Conservation (phyloP, 2,888 invertebrate genomes). For the Tenthredo amoena region DNA sequence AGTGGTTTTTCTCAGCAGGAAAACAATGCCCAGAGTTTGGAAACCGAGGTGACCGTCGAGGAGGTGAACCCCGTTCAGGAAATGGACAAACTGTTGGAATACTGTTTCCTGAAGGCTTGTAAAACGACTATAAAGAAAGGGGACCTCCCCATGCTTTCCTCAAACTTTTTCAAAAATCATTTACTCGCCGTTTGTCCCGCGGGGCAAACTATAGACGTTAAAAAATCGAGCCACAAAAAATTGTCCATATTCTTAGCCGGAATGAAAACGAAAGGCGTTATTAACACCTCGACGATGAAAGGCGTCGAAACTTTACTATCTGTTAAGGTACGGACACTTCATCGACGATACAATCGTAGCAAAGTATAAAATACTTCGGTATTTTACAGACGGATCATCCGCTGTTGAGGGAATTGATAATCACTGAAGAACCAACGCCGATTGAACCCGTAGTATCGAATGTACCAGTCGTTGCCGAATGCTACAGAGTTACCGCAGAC, state of each 20-base stretch:
- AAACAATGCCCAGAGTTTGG: slow-evolving; percentile 53
- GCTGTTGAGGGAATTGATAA: slow-evolving; percentile 77
- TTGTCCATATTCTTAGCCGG: slow-evolving; percentile 90
- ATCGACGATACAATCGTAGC: neutral
- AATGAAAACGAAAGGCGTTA: slow-evolving; percentile 80
- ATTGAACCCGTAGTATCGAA: slow-evolving; percentile 72
- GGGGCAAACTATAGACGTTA: slow-evolving; percentile 88
- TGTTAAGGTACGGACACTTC: slow-evolving; percentile 78
- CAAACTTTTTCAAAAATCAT: slow-evolving; percentile 88
- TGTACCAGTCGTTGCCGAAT: slow-evolving; percentile 83
- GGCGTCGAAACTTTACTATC: slow-evolving; percentile 90
- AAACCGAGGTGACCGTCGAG: slow-evolving; percentile 54
- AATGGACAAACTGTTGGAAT: slow-evolving; percentile 87
- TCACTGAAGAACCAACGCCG: slow-evolving; percentile 72
- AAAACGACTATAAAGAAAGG: slow-evolving; percentile 86
- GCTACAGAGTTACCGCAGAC: slow-evolving; percentile 85
- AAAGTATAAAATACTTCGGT: slow-evolving; percentile 10
- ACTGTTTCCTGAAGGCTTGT: slow-evolving; percentile 89
- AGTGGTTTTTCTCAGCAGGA: slow-evolving; percentile 16
- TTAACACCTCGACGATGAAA: slow-evolving; percentile 80
- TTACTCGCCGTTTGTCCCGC: slow-evolving; percentile 86
- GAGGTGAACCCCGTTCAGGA: slow-evolving; percentile 76
- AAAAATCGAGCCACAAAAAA: slow-evolving; percentile 94
- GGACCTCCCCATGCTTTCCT: slow-evolving; percentile 89
- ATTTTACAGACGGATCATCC: slow-evolving; percentile 79